A percentile compares a stretch with the other conserved stretches of the same genome.
phyloP scores from a whole-genome alignment of 1,140 invertebrate genomes.

The Drosophila lacteicornis region DNA sequence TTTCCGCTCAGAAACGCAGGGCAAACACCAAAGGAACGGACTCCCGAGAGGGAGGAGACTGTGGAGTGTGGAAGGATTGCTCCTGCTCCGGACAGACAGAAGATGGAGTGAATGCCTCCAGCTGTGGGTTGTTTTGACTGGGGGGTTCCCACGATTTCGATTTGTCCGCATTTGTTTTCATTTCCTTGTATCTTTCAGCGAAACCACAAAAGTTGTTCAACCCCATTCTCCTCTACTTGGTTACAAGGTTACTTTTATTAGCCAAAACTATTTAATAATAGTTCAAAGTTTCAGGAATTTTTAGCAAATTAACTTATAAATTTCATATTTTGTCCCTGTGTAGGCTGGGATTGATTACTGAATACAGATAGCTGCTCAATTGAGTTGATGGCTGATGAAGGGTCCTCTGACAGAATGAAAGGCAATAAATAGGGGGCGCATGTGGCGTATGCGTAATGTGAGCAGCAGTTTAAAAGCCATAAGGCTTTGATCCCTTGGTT shows the following conservation, averaged over 20 bases:
- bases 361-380: background rate
- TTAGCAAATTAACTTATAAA: background rate
- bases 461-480: conserved; percentile 7
- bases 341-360: background rate
- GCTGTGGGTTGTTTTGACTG: conserved; percentile 1
- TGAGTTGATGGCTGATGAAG: conserved; percentile 53
- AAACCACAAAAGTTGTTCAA: background rate
- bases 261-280: background rate
- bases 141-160: background rate
- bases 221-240: no score
- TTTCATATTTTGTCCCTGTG: background rate
- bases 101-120: conserved; percentile 20
- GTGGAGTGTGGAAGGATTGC: background rate
- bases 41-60: background rate
- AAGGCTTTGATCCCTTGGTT: background rate
- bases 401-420: conserved; percentile 53
- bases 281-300: background rate
- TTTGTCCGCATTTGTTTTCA: conserved; percentile 4
- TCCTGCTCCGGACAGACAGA: background rate
- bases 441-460: conserved; percentile 39
- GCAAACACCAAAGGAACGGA: background rate
- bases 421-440: conserved; percentile 6
- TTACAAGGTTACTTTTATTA: conserved; percentile 10
- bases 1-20: conserved; percentile 27
- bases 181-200: background rate